Percentiles rank a stretch among this genome's conserved stretches.
These are phyloP conservation scores for Thamnophis elegans DNA, from an alignment of 2,797 vertebrate species.

Conservation along the genomic window DNA sequence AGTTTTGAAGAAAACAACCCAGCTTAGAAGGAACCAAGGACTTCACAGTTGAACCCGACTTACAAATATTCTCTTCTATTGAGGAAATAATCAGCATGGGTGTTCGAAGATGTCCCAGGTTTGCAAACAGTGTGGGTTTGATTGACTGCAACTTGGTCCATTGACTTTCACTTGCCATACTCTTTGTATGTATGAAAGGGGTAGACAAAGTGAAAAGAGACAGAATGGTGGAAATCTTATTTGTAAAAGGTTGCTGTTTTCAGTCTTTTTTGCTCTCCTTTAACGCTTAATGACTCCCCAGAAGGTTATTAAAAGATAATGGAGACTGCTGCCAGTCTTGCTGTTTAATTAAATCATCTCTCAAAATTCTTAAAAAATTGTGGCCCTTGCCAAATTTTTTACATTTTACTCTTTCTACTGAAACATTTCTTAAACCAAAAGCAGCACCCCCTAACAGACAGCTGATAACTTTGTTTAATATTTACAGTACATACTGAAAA, in stretches of 20 bases:
- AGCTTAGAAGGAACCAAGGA: background rate
- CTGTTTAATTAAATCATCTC: constrained; percentile 80
- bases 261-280: constrained; percentile 70
- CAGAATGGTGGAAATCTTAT: constrained; percentile 43
- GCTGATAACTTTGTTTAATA: constrained; percentile 68
- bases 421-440: constrained; percentile 71
- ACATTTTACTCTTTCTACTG: constrained; percentile 67
- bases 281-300: constrained; percentile 67
- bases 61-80: background rate
- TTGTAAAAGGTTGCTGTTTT: constrained; percentile 64
- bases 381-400: constrained; percentile 78
- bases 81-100: background rate
- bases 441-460: constrained; percentile 58
- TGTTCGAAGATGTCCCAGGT: background rate
- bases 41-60: background rate
- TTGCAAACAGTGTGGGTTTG: background rate
- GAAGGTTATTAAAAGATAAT: constrained; percentile 74
- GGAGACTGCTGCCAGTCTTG: constrained; percentile 76
- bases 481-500: constrained; percentile 65
- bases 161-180: constrained; percentile 15
- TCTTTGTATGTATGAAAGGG: constrained; percentile 31
- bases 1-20: background rate
- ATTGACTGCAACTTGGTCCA: background rate
- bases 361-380: constrained; percentile 73
- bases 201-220: constrained; percentile 34